Conservation (phyloP, 2,888 invertebrate genomes). For the Cartodere bifasciata region DNA sequence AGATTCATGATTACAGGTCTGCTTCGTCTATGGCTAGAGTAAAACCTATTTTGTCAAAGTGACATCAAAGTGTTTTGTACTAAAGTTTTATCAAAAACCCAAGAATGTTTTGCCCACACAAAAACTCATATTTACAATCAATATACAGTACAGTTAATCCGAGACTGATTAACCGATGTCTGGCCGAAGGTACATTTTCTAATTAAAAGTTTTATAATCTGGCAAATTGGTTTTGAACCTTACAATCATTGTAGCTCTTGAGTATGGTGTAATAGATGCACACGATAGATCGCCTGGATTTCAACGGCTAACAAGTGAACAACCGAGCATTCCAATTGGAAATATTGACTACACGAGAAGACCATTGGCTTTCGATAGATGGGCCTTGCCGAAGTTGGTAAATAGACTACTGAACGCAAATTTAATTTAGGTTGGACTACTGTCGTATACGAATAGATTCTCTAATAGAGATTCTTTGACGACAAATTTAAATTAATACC, state of each 20-base stretch:
- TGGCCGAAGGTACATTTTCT: slow-evolving; percentile 24
- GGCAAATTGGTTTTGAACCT: no score
- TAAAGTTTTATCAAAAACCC: not conserved
- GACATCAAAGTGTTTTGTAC: not conserved
- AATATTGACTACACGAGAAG: slow-evolving; percentile 34
- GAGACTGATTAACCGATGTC: slow-evolving; percentile 29
- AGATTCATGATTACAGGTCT: no score
- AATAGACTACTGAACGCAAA: not conserved
- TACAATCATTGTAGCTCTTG: no score
- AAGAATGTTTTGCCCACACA: slow-evolving; percentile 28
- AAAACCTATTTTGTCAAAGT: no score
- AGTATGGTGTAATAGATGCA: slow-evolving; percentile 21
- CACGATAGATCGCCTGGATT: slow-evolving; percentile 28
- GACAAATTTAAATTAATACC: not conserved
- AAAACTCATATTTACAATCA: slow-evolving; percentile 31
- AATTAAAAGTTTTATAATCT: slow-evolving; percentile 7
- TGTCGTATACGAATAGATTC: no score
- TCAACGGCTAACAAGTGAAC: slow-evolving; percentile 29
- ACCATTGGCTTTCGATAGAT: slow-evolving; percentile 33
- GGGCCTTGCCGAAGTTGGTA: slow-evolving; percentile 35
- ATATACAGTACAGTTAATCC: slow-evolving; percentile 24
- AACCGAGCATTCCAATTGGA: slow-evolving; percentile 33
- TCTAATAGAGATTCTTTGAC: no score
- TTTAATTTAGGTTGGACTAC: slow-evolving; percentile 4
- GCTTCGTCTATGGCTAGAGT: no score